A percentile compares a stretch with the other conserved stretches of the same genome.
Conservation (phyloP, 2,113 vertebrate species). For the Cyanocitta stelleri region DNA sequence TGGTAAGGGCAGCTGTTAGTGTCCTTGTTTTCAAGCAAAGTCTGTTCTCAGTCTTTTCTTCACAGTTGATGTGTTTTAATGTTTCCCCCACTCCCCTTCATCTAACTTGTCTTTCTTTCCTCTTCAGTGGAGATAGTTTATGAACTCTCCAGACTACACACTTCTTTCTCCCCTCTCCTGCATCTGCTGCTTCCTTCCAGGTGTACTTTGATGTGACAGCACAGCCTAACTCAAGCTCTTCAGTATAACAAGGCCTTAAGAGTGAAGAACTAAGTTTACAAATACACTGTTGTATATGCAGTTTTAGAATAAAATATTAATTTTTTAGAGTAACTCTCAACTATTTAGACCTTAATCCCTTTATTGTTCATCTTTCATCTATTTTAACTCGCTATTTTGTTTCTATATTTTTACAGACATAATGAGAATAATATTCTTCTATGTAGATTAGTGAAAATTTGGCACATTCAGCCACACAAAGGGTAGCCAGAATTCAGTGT, state of each 20-base stretch:
- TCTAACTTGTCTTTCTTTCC: conserved; percentile 30
- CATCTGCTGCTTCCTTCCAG: conserved; percentile 36
- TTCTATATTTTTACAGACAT: background rate
- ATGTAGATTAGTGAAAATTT: background rate
- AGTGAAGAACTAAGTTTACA: background rate
- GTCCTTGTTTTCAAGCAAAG: background rate
- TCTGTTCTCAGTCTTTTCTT: background rate
- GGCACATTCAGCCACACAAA: background rate
- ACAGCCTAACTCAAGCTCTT: background rate
- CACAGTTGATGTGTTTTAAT: background rate
- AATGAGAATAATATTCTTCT: background rate
- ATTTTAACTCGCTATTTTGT: background rate
- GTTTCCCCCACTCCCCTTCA: background rate
- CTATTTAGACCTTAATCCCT: background rate
- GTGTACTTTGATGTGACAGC: conserved; percentile 14
- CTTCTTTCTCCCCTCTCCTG: background rate
- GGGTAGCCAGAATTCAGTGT: background rate
- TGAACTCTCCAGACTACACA: background rate
- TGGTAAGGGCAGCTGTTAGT: background rate
- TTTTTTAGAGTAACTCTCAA: background rate
- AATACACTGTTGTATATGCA: background rate
- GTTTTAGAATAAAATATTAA: background rate
- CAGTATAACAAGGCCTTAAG: background rate
- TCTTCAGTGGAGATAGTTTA: conserved; percentile 44
- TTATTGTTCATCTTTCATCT: background rate